Conservation (phyloP, 2,888 invertebrate genomes). For the Molanna angustata region DNA sequence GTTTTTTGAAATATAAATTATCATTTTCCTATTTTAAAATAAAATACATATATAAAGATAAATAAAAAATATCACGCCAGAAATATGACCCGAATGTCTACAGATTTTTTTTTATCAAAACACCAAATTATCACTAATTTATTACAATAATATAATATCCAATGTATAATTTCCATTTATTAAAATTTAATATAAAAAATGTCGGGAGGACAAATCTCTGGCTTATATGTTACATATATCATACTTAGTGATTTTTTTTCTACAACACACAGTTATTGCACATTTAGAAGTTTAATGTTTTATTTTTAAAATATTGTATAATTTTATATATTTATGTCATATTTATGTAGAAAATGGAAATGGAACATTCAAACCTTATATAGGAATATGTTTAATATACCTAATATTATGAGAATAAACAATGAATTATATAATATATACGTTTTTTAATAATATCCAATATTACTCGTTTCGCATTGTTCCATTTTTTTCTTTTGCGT, state of each 20-base stretch:
- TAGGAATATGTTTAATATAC: too few species aligned
- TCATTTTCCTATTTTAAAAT: constrained; percentile 29
- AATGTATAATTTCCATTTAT: constrained; percentile 15
- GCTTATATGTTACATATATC: constrained; percentile 20
- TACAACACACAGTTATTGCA: constrained; percentile 60
- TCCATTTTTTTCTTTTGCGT: too few species aligned
- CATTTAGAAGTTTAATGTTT: constrained; percentile 58
- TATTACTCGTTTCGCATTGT: too few species aligned
- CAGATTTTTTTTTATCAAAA: constrained; percentile 16
- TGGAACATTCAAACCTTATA: constrained; percentile 31
- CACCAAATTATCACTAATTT: constrained; percentile 14
- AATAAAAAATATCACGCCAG: too few species aligned
- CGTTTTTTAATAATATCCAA: too few species aligned
- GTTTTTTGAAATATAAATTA: constrained; percentile 32
- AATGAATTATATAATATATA: too few species aligned
- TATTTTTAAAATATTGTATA: constrained; percentile 49
- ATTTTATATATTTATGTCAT: constrained; percentile 38
- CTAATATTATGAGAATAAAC: too few species aligned
- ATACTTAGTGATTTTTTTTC: constrained; percentile 38
- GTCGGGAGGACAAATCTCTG: constrained; percentile 20
- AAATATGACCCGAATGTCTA: constrained; percentile 22
- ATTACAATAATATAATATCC: background rate
- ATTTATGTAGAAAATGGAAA: too few species aligned
- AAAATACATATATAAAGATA: constrained; percentile 23
- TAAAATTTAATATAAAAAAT: constrained; percentile 16